Conservation (phyloP, 2,888 invertebrate species). For the Anodontia alba region DNA sequence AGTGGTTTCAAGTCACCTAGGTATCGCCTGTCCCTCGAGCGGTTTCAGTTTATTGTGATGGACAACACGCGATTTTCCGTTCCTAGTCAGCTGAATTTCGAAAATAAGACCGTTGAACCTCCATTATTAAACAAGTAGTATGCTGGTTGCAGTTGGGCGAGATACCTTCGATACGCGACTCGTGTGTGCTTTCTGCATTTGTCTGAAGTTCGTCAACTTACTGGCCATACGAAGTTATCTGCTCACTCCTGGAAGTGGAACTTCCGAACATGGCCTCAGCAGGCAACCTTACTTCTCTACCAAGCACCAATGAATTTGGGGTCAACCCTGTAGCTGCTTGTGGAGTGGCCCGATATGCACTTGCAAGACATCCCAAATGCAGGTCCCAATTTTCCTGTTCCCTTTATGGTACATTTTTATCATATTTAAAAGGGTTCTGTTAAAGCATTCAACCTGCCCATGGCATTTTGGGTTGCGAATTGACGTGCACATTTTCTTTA, state of each 20-base stretch:
- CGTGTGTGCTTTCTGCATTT: background rate
- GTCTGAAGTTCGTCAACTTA: too few species aligned
- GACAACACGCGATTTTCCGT: slow-evolving; percentile 10
- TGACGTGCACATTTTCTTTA: slow-evolving; percentile 38
- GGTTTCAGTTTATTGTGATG: slow-evolving; percentile 17
- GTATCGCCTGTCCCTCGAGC: too few species aligned
- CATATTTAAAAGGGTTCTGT: slow-evolving; percentile 32
- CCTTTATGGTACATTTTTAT: slow-evolving; percentile 19
- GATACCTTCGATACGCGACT: background rate
- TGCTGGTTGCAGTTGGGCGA: background rate
- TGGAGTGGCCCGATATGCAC: slow-evolving; percentile 34
- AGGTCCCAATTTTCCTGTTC: slow-evolving; percentile 42
- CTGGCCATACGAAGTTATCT: too few species aligned
- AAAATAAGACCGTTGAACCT: slow-evolving; percentile 18
- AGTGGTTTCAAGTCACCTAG: background rate
- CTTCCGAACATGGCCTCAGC: slow-evolving; percentile 5
- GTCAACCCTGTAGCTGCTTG: slow-evolving; percentile 34
- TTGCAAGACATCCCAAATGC: background rate
- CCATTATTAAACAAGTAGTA: background rate
- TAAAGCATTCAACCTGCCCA: slow-evolving; percentile 36
- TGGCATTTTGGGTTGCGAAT: slow-evolving; percentile 34
- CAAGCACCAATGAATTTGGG: slow-evolving; percentile 41
- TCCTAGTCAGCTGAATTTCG: slow-evolving; percentile 15
- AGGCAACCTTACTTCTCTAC: slow-evolving; percentile 28
- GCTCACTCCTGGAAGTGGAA: too few species aligned